These are phyloP conservation scores for Anabas testudineus DNA, from an alignment of 2,797 vertebrate species.

Conservation along the genomic window DNA sequence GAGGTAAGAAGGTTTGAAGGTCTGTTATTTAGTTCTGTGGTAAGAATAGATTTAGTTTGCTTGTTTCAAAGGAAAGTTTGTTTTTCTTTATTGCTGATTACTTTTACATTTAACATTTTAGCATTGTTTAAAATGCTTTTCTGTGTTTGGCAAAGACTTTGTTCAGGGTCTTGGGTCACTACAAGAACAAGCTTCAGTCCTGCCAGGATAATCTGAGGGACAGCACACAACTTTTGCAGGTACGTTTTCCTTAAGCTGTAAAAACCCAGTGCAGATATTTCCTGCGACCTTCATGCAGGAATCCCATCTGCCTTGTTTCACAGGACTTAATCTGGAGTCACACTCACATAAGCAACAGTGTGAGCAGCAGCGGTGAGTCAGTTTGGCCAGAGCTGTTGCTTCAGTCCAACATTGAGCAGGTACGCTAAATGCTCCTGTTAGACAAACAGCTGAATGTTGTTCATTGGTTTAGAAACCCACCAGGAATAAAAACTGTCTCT, in stretches of 20 bases:
- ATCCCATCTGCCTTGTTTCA: not conserved
- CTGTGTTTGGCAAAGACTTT: slow-evolving; percentile 67
- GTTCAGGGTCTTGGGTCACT: slow-evolving; percentile 64
- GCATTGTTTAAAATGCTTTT: slow-evolving; percentile 13
- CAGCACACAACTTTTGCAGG: slow-evolving; percentile 79
- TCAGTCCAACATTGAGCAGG: slow-evolving; percentile 83
- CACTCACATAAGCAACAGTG: slow-evolving; percentile 45
- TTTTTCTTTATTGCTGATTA: too few relatives aligned
- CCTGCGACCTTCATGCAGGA: not conserved
- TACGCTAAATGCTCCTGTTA: slow-evolving; percentile 36
- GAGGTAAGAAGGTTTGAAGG: slow-evolving; percentile 50
- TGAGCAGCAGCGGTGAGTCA: slow-evolving; percentile 50
- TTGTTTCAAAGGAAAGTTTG: not conserved
- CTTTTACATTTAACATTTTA: not conserved
- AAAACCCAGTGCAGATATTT: not conserved
- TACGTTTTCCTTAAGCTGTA: slow-evolving; percentile 29
- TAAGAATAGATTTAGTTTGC: too few relatives aligned
- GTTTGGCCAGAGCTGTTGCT: slow-evolving; percentile 82
- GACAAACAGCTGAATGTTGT: slow-evolving; percentile 15
- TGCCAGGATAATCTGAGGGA: slow-evolving; percentile 71
- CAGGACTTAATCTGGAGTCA: slow-evolving; percentile 80
- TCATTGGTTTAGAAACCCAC: not conserved
- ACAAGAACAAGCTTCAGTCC: slow-evolving; percentile 66
- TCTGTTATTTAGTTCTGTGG: not conserved
- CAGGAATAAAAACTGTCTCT: slow-evolving; percentile 12